phyloP scores from a whole-genome alignment of 92 coral and sea anemone species.

The Porites divaricata region DNA sequence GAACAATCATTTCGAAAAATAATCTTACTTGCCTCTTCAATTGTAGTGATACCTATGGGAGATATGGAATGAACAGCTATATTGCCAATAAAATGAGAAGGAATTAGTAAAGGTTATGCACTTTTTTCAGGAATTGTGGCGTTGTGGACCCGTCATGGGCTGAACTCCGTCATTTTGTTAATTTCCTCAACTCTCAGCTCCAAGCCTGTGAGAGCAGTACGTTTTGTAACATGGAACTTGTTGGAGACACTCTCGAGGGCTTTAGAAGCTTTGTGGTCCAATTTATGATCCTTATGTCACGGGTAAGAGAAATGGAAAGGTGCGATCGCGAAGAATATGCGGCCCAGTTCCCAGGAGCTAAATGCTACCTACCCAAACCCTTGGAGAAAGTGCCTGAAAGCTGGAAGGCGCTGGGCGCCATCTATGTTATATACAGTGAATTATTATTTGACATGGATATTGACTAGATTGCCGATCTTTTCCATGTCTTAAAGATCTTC shows the following conservation, averaged over 20 bases:
- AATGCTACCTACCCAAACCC: background rate
- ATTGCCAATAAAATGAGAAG: background rate
- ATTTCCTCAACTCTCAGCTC: conserved; percentile 87
- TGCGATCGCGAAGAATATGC: background rate
- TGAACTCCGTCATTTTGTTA: conserved; percentile 86
- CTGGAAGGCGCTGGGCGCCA: background rate
- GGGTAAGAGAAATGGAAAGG: conserved; percentile 51
- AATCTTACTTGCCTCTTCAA: no score
- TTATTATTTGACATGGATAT: background rate
- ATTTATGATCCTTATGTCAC: conserved; percentile 89
- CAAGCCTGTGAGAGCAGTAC: conserved; percentile 81
- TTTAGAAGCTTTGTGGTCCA: conserved; percentile 86
- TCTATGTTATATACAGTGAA: background rate
- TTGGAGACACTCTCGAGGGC: conserved; percentile 84
- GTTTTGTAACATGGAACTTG: conserved; percentile 76
- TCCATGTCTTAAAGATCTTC: background rate
- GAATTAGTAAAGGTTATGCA: background rate
- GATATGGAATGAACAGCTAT: no score
- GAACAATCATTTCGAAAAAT: no score
- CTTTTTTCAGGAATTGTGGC: conserved; percentile 79
- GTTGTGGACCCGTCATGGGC: conserved; percentile 93
- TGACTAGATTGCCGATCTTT: background rate
- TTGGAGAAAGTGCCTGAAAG: background rate
- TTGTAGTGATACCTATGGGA: no score
- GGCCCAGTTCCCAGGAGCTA: background rate